Evolutionary conservation across 2,888 invertebrate species (phyloP), one percentile per base, ranked within the genome.

Genomic region (Drosophila neutralis): DNA sequence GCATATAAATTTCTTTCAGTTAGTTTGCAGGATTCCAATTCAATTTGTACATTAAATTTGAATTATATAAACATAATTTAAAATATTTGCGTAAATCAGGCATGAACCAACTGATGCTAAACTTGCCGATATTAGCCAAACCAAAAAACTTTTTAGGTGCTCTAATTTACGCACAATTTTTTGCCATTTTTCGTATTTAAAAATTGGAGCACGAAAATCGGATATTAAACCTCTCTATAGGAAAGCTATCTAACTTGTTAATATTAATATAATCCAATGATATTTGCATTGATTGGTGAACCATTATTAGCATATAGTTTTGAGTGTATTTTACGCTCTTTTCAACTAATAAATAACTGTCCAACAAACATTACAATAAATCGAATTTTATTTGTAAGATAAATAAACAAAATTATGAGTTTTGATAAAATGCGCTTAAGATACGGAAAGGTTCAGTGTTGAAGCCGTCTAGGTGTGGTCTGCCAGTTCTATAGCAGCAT

Each of bases 401-500:
- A 24, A 24, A 24, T 36, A 11, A 24, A 21, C 7, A 56, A 59
- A 45, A 42, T 75, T 83, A 89, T 18, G 56, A 78, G 93, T 95
- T 96, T 90, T 95, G 95, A 93, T 97, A 98, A 93, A 98, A 96
- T 45, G 97, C 96, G 82, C 96, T 94, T 65, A 98, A 94, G 89
- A 95, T 95, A 77, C 95, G 95, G 87, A 98, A 95, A 35, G 97
- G 96, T 83, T 96, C 94, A 56, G 95, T 95, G 92, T 98, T 97
- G 90, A 97, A 98, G 52, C 96, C 96, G 73, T 95, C 94, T 69
- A 97, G 92, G 27, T 94, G 92, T 49, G 97, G 96, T 89, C 93
- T 82, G 6, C 96, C 96, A 56, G 94, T 89, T 69, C 94, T 93
- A 91, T 96, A 96, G 69, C 94, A 92, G 87, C 96, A 95, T 62